Base-by-base conservation (phyloP, 2,888 invertebrate species). In the Cistogaster globosa region DNA sequence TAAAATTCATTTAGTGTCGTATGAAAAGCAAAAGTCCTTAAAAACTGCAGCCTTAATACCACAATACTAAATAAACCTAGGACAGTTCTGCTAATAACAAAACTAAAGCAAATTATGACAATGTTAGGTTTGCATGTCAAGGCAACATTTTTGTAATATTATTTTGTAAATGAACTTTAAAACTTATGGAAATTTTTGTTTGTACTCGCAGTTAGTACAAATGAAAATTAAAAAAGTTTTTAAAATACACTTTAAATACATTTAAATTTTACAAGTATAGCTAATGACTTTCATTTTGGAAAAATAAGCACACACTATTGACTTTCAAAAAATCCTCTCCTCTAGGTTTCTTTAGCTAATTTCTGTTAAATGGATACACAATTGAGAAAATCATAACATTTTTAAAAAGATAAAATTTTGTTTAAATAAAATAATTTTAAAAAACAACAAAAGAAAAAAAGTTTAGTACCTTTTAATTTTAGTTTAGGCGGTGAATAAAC, bases 401-500 rank as follows among this genome's bases (percentile, higher is more conserved):
- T 63, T 26, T 38, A 32, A 74, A 38, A 48, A 62, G 55, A 32
- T 5, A 62, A 62, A 16, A 18, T 60, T 12, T 36, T 32, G 2
- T 51, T 53, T 22, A 20, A 65, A 65, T 53, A 51, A 20, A 26
- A 81, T 68, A 71, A 26, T 65, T 48, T 48, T 67, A 32, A 80
- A 67, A 38, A 42, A 26, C 55, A 42, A 32, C 55, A 26, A 32
- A 53, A 22, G 57, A 63, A 60, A 42, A 67, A 36, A 48, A 58
- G 38, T 32, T 72, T 32, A 69, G 78, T 95, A 96, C 96, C 96
- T 95, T 95, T 94, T 88, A 95, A 94, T 92, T 94, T 94, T 91
- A 95, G 93, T 91, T 96, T 94, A 89, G 95, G 94, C 90, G 96
- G 96, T 92, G 95, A 94, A 93, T 95, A 94, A 89, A 92, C 90